Conservation (phyloP, 2,113 vertebrate genomes). For the Datnioides undecimradiatus region DNA sequence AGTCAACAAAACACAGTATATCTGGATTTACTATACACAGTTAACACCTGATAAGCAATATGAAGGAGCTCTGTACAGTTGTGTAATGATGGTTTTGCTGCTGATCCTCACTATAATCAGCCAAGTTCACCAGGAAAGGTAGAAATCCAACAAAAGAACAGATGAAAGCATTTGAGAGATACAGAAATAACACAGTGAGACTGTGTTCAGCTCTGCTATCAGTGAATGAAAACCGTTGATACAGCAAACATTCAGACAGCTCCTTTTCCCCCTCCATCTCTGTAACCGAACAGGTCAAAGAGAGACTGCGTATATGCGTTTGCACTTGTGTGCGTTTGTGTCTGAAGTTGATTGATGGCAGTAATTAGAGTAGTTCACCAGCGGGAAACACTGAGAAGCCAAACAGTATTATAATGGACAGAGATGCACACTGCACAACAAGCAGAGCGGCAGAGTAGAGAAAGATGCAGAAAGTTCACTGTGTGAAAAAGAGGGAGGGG, state of each 20-base stretch:
- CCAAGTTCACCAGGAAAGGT: neutral
- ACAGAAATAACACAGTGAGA: neutral
- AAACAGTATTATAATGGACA: slow-evolving; percentile 38
- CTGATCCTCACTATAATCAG: neutral
- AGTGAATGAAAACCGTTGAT: neutral
- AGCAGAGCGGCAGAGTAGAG: neutral
- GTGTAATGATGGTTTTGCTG: neutral
- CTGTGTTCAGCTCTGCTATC: neutral
- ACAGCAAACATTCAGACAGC: neutral
- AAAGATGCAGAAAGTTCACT: neutral
- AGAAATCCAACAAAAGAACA: neutral
- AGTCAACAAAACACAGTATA: too few species aligned
- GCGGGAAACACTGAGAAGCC: slow-evolving; percentile 35
- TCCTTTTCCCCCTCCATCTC: neutral
- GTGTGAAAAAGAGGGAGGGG: neutral
- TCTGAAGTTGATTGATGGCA: slow-evolving; percentile 58
- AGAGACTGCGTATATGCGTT: neutral
- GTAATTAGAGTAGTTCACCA: slow-evolving; percentile 64
- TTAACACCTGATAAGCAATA: too few species aligned
- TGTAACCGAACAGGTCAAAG: neutral
- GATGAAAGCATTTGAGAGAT: neutral
- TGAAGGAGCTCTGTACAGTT: neutral
- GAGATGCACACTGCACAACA: neutral
- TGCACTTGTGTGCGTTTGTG: neutral
- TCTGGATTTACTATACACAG: too few species aligned